A percentile compares a stretch with the other conserved stretches of the same genome.
phyloP scores from a whole-genome alignment of 2,113 vertebrate species.

The Kryptolebias marmoratus region DNA sequence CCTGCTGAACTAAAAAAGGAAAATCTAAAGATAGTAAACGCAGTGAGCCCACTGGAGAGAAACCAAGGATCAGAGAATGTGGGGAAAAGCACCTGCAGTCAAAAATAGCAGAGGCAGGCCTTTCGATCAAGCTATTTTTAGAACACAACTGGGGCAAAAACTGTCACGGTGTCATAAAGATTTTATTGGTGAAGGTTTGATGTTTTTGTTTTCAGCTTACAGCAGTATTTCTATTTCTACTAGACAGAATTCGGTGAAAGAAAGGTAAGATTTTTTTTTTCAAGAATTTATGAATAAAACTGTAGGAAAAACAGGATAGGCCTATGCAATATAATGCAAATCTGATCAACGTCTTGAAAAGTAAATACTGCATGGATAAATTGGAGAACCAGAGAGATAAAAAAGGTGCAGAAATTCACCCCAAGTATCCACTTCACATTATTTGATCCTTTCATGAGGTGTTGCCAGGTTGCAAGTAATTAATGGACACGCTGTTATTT shows the following conservation, averaged over 20 bases:
- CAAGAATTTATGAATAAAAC: constrained; percentile 7
- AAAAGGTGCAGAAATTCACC: neutral
- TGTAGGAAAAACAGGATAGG: neutral
- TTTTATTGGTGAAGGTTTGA: constrained; percentile 41
- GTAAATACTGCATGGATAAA: neutral
- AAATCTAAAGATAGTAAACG: constrained; percentile 79
- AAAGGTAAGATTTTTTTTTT: neutral
- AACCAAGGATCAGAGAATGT: constrained; percentile 46
- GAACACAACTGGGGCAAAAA: constrained; percentile 57
- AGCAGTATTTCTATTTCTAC: constrained; percentile 4
- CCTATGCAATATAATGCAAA: neutral
- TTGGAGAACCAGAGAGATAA: neutral
- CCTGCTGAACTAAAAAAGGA: constrained; percentile 69
- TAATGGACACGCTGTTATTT: neutral
- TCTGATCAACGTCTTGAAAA: neutral
- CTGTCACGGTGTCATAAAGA: constrained; percentile 52
- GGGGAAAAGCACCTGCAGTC: constrained; percentile 76
- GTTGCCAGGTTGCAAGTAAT: neutral
- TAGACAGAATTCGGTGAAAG: constrained; percentile 1
- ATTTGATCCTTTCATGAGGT: neutral
- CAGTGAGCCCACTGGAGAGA: constrained; percentile 66
- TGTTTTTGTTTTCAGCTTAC: constrained; percentile 19
- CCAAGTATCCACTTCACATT: neutral
- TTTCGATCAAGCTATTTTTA: constrained; percentile 75
- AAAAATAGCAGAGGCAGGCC: constrained; percentile 74